Base-by-base conservation (phyloP, 2,888 invertebrate species). In the Megastigmus dorsalis region DNA sequence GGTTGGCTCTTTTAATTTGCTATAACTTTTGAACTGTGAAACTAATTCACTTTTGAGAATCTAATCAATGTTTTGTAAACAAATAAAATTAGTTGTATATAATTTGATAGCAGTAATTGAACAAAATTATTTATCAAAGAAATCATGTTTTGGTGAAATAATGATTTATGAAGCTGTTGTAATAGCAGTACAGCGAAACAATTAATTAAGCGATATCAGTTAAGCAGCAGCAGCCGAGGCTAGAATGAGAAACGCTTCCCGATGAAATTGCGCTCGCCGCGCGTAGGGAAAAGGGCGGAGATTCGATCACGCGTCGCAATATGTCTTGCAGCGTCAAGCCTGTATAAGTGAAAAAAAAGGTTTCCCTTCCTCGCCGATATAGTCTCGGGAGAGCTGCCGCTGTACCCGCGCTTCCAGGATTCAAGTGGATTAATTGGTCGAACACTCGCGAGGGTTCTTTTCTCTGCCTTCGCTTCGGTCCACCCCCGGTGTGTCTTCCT, bases 381-480 rank as follows among this genome's bases (percentile, higher is more conserved):
- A 80, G 81, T 84, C 84, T 77, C 77, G 82, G 81, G 81, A 79
- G 62, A 79, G 62, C 38, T 30, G 48, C 20, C 70, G 71, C 79
- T 74, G n/a, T n/a, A n/a, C n/a, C n/a, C n/a, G 82, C 79, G 81
- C 80, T 82, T 82, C 79, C 78, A 80, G 80, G 83, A 84, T 85
- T 84, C 84, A 83, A 85, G 85, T 84, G 84, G 85, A 85, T 85
- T 85, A 85, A 85, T 85, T 85, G 85, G 85, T 84, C 84, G 84
- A 85, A 85, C 82, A 83, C 84, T 85, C 85, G 81, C 84, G 82
- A 81, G 84, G 83, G 82, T 84, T 83, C 79, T 68, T 59, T 68
- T 41, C 60, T 67, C 60, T 67, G 71, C 38, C 71, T 23, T 65
- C n/a, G n/a, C n/a, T n/a, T n/a, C n/a, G n/a, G n/a, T n/a, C n/a